phyloP scores from a whole-genome alignment of 23 tunicate genomes.

The Diplosoma virens region DNA sequence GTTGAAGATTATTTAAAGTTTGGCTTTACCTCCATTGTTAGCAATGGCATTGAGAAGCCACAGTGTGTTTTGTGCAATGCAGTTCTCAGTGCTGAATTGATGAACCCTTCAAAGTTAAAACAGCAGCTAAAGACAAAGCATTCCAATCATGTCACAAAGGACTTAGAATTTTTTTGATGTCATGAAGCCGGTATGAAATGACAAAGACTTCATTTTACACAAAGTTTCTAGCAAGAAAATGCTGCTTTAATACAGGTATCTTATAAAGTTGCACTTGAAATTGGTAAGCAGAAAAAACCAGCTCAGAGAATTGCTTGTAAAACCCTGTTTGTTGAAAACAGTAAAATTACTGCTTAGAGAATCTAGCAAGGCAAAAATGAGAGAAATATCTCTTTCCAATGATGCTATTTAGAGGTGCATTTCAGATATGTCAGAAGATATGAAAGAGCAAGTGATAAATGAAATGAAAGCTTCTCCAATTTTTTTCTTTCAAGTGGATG shows the following conservation, averaged over 20 bases:
- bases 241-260: constrained; percentile 5
- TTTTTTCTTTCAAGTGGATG: constrained; percentile 52
- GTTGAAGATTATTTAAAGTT: constrained; percentile 17
- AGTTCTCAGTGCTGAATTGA: constrained; percentile 43
- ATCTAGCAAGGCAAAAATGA: not conserved
- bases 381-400: not conserved
- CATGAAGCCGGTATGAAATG: constrained; percentile 31
- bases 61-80: constrained; percentile 56
- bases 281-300: constrained; percentile 21
- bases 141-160: constrained; percentile 1
- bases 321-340: constrained; percentile 26
- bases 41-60: constrained; percentile 54
- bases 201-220: constrained; percentile 13
- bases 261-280: too few relatives aligned
- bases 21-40: constrained; percentile 42
- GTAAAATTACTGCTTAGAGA: too few relatives aligned
- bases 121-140: constrained; percentile 26
- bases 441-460: too few relatives aligned
- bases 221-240: constrained; percentile 18
- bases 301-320: constrained; percentile 8
- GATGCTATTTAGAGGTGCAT: too few relatives aligned
- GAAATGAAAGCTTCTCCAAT: constrained; percentile 54
- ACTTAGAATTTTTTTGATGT: constrained; percentile 15
- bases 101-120: constrained; percentile 38
- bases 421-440: too few relatives aligned